Conservation (phyloP, 1,140 invertebrate genomes). For the Caenorhabditis elegans region DNA sequence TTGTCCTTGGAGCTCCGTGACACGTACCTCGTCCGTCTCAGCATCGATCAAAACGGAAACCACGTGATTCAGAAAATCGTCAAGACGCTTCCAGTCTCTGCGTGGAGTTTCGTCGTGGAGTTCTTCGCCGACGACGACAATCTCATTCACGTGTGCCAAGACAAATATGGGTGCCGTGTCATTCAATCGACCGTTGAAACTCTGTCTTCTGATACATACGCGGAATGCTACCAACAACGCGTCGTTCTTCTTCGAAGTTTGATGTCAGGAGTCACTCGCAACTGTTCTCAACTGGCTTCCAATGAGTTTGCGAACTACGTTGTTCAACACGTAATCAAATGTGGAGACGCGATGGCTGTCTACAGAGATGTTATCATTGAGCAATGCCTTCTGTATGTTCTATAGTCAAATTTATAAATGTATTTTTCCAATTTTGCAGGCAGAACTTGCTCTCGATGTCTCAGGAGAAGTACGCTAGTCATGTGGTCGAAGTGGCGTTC, state of each 20-base stretch:
- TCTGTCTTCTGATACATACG: not conserved
- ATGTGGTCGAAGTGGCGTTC: slow-evolving; percentile 59
- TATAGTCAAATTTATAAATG: not conserved
- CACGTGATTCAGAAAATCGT: slow-evolving; percentile 51
- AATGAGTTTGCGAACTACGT: slow-evolving; percentile 53
- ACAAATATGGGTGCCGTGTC: slow-evolving; percentile 51
- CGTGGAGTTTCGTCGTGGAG: slow-evolving; percentile 1
- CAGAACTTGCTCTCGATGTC: slow-evolving; percentile 54
- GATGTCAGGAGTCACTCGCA: slow-evolving; percentile 9
- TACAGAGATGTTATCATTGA: slow-evolving; percentile 50
- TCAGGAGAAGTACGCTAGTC: slow-evolving; percentile 58
- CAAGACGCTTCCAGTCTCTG: not conserved
- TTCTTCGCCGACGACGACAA: slow-evolving; percentile 10
- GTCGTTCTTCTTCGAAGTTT: not conserved
- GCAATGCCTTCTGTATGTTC: slow-evolving; percentile 48
- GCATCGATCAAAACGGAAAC: slow-evolving; percentile 51
- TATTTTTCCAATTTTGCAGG: slow-evolving; percentile 24
- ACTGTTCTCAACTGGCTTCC: slow-evolving; percentile 38
- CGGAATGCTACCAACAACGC: not conserved
- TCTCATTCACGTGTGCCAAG: slow-evolving; percentile 38
- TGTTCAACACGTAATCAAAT: slow-evolving; percentile 46
- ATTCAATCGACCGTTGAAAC: slow-evolving; percentile 46
- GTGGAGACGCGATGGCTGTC: not conserved
- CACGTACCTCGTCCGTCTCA: slow-evolving; percentile 28
- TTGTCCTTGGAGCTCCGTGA: slow-evolving; percentile 3